Evolutionary conservation across 2,113 vertebrate species (phyloP).

Genomic region (Motacilla tschutschensis): DNA sequence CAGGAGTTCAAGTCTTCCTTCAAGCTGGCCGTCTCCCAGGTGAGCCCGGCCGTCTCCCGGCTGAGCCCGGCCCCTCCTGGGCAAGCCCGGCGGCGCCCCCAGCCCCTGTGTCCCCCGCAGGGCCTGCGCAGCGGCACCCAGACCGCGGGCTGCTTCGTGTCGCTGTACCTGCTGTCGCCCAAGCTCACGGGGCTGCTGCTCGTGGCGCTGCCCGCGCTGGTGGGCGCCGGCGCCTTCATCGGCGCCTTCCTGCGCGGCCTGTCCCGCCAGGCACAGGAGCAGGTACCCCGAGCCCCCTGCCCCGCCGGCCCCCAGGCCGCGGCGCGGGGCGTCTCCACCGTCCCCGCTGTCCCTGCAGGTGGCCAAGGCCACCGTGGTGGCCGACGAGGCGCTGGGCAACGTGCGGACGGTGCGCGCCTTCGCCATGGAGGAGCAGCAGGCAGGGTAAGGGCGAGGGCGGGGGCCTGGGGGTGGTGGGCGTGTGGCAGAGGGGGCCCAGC

Average conservation of each 20-base stretch:
- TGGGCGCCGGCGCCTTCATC: slow-evolving; percentile 82
- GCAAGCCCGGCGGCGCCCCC: not conserved
- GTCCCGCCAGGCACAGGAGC: slow-evolving; percentile 89
- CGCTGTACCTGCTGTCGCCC: slow-evolving; percentile 89
- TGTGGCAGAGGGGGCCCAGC: not conserved
- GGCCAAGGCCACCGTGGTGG: slow-evolving; percentile 87
- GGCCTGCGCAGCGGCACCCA: slow-evolving; percentile 89
- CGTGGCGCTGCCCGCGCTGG: slow-evolving; percentile 81
- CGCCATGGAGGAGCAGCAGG: slow-evolving; percentile 88
- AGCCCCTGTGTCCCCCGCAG: not conserved
- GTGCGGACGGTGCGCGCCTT: slow-evolving; percentile 92
- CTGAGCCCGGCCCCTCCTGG: slow-evolving; percentile 40
- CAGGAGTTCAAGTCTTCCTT: slow-evolving; percentile 97
- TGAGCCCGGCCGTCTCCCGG: slow-evolving; percentile 80
- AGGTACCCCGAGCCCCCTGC: slow-evolving; percentile 66
- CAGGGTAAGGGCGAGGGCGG: slow-evolving; percentile 45
- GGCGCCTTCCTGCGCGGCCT: slow-evolving; percentile 86
- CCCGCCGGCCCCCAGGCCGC: accelerated
- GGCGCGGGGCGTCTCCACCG: not conserved
- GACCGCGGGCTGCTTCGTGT: slow-evolving; percentile 85
- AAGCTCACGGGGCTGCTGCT: slow-evolving; percentile 86
- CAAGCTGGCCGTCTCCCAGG: slow-evolving; percentile 86
- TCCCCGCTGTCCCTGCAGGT: slow-evolving; percentile 65
- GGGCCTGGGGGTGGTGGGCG: accelerated
- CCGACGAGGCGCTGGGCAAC: slow-evolving; percentile 89